Percentiles rank a stretch among this genome's conserved stretches.
Evolutionary conservation across 2,888 invertebrate genomes (phyloP).

Genomic region (Heliconius hortense): DNA sequence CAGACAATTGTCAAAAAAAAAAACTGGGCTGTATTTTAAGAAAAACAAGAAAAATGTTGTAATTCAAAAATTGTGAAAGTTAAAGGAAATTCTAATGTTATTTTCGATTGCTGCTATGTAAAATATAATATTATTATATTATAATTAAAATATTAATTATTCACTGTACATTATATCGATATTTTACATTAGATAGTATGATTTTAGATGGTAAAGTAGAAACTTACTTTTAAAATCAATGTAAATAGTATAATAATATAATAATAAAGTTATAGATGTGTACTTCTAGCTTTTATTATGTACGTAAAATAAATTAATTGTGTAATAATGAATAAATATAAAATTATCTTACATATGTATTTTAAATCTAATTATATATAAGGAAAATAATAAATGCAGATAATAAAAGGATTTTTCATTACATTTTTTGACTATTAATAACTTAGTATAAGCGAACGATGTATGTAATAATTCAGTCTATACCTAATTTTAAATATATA

Average conservation of each 20-base stretch:
- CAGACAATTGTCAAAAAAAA: background rate
- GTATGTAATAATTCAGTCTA: background rate
- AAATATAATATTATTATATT: constrained; percentile 1
- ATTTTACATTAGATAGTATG: constrained; percentile 7
- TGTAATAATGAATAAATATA: background rate
- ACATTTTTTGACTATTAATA: background rate
- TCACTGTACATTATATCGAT: constrained; percentile 12
- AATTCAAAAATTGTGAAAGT: background rate
- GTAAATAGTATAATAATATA: background rate
- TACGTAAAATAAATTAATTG: background rate
- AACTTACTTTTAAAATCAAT: constrained; percentile 10
- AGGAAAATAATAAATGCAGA: background rate
- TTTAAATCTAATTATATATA: background rate
- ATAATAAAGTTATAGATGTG: background rate
- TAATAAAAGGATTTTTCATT: background rate
- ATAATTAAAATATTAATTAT: background rate
- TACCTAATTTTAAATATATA: too few species aligned
- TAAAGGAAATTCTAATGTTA: background rate
- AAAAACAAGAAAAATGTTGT: too few species aligned
- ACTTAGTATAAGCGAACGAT: background rate
- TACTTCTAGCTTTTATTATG: background rate
- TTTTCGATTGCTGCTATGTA: background rate
- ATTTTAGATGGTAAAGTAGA: constrained; percentile 8
- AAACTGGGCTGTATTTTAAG: too few species aligned
- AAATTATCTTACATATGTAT: background rate